phyloP scores from a whole-genome alignment of 2,888 invertebrate genomes.

The Dryobotodes eremita region DNA sequence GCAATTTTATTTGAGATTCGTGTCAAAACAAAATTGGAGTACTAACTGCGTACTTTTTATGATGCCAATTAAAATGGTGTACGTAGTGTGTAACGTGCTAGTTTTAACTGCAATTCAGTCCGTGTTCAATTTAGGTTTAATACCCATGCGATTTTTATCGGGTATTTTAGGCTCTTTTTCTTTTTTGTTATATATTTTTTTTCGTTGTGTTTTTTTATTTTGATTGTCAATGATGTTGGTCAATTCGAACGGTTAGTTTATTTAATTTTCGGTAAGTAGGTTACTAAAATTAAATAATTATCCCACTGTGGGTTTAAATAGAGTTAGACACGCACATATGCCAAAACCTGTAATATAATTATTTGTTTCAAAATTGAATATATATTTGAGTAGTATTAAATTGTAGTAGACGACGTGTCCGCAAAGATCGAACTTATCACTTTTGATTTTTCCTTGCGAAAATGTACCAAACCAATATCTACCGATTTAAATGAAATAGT shows the following conservation, averaged over 20 bases:
- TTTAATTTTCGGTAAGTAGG: not conserved
- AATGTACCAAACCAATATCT: not conserved
- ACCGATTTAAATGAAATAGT: constrained; percentile 5
- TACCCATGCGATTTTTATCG: constrained; percentile 32
- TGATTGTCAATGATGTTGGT: not conserved
- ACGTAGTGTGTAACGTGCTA: constrained; percentile 44
- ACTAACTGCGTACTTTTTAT: constrained; percentile 63
- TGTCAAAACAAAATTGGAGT: constrained; percentile 71
- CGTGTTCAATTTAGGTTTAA: constrained; percentile 54
- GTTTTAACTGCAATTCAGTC: constrained; percentile 52
- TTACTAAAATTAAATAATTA: not conserved
- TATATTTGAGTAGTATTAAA: not conserved
- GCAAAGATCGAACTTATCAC: not conserved
- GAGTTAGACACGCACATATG: too few relatives aligned
- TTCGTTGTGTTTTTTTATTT: not conserved
- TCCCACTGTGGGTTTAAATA: not conserved
- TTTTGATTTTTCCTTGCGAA: not conserved
- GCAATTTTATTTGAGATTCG: constrained; percentile 70
- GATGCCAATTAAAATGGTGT: constrained; percentile 62
- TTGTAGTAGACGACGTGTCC: not conserved
- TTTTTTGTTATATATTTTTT: not conserved
- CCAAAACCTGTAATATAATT: too few relatives aligned
- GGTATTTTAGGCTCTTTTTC: constrained; percentile 5
- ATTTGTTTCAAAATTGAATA: too few relatives aligned
- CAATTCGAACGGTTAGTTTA: not conserved